Evolutionary conservation across 2,113 vertebrate genomes (phyloP).

Genomic region (Plectropomus leopardus): DNA sequence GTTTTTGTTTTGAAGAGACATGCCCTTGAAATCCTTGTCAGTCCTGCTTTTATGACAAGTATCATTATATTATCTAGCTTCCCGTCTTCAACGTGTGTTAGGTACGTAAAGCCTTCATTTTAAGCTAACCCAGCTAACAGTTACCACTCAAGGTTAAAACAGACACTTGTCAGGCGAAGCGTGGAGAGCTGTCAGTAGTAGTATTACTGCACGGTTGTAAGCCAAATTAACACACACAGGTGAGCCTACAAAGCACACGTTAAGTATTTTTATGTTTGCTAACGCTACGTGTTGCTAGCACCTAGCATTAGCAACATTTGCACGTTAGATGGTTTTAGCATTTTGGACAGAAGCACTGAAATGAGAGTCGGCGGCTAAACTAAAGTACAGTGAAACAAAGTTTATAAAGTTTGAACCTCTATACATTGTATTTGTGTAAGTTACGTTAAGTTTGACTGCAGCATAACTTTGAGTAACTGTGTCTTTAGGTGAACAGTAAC

Average conservation of each 20-base stretch:
- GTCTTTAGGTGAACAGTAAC: background rate
- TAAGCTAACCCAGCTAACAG: background rate
- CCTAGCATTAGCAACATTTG: background rate
- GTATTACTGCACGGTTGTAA: background rate
- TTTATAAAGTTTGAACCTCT: background rate
- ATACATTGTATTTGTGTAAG: background rate
- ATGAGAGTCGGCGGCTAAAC: background rate
- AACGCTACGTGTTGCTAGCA: background rate
- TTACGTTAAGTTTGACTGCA: background rate
- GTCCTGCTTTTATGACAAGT: background rate
- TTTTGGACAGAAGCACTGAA: background rate
- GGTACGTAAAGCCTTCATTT: constrained; percentile 44
- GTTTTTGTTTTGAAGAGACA: background rate
- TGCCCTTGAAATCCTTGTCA: background rate
- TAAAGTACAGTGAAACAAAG: background rate
- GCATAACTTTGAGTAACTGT: background rate
- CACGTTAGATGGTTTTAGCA: too few relatives aligned
- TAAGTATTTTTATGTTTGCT: background rate
- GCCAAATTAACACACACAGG: background rate
- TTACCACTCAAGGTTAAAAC: background rate
- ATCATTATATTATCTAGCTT: background rate
- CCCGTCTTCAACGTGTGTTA: background rate
- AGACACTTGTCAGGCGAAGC: background rate
- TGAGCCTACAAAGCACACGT: background rate
- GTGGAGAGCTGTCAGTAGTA: background rate